phyloP scores from a whole-genome alignment of 1,140 invertebrate species.

The Nomia melanderi region DNA sequence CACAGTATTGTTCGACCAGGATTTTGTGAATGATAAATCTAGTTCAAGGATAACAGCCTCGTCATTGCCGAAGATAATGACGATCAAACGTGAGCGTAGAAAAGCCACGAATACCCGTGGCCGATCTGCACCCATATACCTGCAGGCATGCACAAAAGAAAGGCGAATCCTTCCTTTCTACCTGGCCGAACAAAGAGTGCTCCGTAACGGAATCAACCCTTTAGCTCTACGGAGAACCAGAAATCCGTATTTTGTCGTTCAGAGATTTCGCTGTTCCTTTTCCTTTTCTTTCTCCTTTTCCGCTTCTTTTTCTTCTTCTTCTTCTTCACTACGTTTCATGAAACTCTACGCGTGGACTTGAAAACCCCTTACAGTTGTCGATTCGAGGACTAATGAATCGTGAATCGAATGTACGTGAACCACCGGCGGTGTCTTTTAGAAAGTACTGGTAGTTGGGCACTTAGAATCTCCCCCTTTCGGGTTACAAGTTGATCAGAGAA shows the following conservation, averaged over 20 bases:
- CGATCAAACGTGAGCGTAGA: constrained; percentile 52
- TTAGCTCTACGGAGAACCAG: constrained; percentile 20
- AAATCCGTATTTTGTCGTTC: constrained; percentile 41
- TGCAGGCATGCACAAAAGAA: constrained; percentile 58
- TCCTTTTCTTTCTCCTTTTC: background rate
- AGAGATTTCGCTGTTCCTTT: constrained; percentile 1
- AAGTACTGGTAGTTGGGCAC: constrained; percentile 9
- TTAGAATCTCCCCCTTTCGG: constrained; percentile 24
- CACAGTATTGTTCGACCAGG: constrained; percentile 5
- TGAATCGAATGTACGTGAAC: background rate
- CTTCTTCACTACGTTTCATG: background rate
- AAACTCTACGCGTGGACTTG: background rate
- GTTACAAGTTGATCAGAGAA: constrained; percentile 36
- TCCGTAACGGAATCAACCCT: constrained; percentile 66
- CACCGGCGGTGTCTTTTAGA: constrained; percentile 29
- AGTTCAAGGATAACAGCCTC: constrained; percentile 67
- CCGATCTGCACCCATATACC: constrained; percentile 62
- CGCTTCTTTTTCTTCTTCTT: too few species aligned
- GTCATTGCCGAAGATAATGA: constrained; percentile 67
- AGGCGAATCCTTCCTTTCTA: constrained; percentile 58
- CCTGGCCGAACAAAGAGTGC: constrained; percentile 66
- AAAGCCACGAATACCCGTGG: constrained; percentile 54
- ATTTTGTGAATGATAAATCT: constrained; percentile 64
- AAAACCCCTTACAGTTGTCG: constrained; percentile 3
- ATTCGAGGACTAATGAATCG: constrained; percentile 49